Base-by-base conservation (phyloP, 2,888 invertebrate species). In the Falcaria lacertinaria region DNA sequence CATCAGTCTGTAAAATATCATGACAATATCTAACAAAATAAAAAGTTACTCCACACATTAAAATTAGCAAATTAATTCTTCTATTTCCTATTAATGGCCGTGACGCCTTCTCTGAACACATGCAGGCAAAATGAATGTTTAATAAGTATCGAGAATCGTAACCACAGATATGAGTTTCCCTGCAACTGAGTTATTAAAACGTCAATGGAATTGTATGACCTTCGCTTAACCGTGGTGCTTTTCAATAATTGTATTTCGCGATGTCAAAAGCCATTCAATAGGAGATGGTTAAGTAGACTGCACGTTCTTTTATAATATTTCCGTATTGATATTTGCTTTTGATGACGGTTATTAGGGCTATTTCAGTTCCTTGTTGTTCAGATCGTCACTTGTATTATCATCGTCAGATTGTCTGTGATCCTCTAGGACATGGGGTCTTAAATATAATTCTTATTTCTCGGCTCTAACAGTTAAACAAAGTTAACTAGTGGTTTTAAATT, bases 401-500 rank as follows among this genome's bases (percentile, higher is more conserved):
- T 28, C 28, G 28, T 28, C 11, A 28, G 8, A 11, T 28, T 2
- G 11, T 28, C 28, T 1, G 28, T 28, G 8, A 25, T 25, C 2
- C 2, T 2, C 5, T 8, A 8, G 5, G 2, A 11, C 3, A 11
- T 11, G 3, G 11, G 3, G 3, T 11, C 3, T 28, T 28, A 11
- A 11, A 28, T 28, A 11, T 28, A 3, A 28, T 28, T 4, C 13
- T 22, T 14, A 13, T 19, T 19, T 22, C 14, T 14, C 3, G 2
- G 2, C 13, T 19, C 22, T 2, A 5, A 36, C n/a, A 35, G 13
- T 22, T 44, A 43, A 41, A 48, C 22, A 34, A 44, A 39, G 49
- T 44, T 41, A 38, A 43, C 1, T 22, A 22, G 36, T 36, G 36
- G 15, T 16, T 22, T 2, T 22, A 22, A 25, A 37, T 15, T 14